These are phyloP conservation scores for Eonycteris spelaea DNA, from an alignment of 2,113 vertebrate species.

Conservation along the genomic window DNA sequence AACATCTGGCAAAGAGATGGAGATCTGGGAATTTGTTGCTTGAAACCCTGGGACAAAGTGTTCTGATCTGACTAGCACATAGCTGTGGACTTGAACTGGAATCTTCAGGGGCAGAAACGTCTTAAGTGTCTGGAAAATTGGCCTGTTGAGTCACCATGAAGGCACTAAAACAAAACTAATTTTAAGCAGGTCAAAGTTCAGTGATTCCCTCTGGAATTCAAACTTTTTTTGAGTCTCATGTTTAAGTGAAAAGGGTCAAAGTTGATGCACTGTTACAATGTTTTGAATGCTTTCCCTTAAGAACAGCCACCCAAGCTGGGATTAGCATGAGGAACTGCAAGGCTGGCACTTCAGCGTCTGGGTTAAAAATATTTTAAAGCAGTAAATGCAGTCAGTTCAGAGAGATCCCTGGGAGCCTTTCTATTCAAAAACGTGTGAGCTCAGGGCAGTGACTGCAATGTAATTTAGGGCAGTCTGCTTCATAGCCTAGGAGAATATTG, in stretches of 20 bases:
- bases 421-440: slow-evolving; percentile 83
- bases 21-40: slow-evolving; percentile 81
- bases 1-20: slow-evolving; percentile 80
- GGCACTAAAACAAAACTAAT: slow-evolving; percentile 88
- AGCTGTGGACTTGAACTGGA: slow-evolving; percentile 82
- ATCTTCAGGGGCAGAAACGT: slow-evolving; percentile 84
- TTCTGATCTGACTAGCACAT: slow-evolving; percentile 79
- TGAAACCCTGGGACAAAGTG: slow-evolving; percentile 83
- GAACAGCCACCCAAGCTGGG: slow-evolving; percentile 83
- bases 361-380: slow-evolving; percentile 87
- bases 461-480: slow-evolving; percentile 86
- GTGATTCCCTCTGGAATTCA: slow-evolving; percentile 86
- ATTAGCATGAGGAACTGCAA: slow-evolving; percentile 82
- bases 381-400: slow-evolving; percentile 79
- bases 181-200: slow-evolving; percentile 90
- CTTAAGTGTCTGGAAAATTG: slow-evolving; percentile 85
- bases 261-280: slow-evolving; percentile 83
- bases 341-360: slow-evolving; percentile 83
- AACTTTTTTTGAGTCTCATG: slow-evolving; percentile 81
- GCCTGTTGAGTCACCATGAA: slow-evolving; percentile 85
- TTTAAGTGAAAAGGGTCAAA: slow-evolving; percentile 88
- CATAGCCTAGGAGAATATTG: slow-evolving; percentile 85
- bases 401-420: slow-evolving; percentile 81
- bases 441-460: slow-evolving; percentile 79
- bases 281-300: slow-evolving; percentile 88